Conservation (phyloP, 2,888 invertebrate species). For the Eurois occulta region DNA sequence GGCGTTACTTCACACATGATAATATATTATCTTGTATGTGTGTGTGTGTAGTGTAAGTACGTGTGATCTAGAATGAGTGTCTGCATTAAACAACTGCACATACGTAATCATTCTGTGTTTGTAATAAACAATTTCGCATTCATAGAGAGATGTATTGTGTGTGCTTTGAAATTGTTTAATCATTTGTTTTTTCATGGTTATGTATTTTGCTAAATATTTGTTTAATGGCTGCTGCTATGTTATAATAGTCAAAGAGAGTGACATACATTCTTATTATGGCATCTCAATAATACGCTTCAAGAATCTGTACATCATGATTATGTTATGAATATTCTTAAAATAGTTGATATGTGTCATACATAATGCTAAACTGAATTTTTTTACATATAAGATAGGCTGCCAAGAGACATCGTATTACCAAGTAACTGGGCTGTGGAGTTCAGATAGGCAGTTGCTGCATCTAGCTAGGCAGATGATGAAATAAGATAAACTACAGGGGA, state of each 20-base stretch:
- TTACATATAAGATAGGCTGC: background rate
- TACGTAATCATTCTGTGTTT: conserved; percentile 10
- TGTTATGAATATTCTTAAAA: no score
- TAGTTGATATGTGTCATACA: no score
- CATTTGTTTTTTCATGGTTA: background rate
- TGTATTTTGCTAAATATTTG: background rate
- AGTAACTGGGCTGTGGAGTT: background rate
- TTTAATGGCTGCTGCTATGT: background rate
- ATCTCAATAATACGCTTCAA: background rate
- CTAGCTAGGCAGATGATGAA: background rate
- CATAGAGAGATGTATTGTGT: background rate
- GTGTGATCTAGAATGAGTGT: conserved; percentile 7
- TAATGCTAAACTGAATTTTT: background rate
- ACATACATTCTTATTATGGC: background rate
- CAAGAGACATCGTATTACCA: background rate
- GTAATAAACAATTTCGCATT: conserved; percentile 13
- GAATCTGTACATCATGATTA: background rate
- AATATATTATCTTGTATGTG: conserved; percentile 11
- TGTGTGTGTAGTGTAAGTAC: conserved; percentile 5
- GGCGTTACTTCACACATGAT: conserved; percentile 42
- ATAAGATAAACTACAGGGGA: background rate
- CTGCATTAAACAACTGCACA: conserved; percentile 16
- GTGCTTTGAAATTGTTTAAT: background rate
- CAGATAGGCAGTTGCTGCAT: background rate
- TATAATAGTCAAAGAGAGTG: no score